Conservation (phyloP, 1,140 invertebrate species). For the Parapsyche elsis region DNA sequence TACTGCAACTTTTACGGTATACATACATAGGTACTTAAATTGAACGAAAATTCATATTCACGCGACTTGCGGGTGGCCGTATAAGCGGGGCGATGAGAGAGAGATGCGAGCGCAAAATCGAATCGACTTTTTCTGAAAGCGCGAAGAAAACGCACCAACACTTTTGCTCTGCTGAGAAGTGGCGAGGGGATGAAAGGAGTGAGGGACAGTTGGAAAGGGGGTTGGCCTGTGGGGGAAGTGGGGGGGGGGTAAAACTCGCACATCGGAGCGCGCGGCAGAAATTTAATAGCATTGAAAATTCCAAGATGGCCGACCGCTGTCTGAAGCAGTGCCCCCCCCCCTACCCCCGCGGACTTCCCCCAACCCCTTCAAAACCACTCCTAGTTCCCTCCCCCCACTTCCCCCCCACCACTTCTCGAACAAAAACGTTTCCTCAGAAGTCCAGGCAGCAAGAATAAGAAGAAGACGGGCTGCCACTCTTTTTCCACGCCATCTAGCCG, state of each 20-base stretch:
- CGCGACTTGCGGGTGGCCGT: background rate
- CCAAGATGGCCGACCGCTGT: constrained; percentile 54
- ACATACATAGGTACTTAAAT: background rate
- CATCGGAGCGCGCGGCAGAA: constrained; percentile 47
- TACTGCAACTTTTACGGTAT: too few species aligned
- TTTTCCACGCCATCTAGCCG: constrained; percentile 20
- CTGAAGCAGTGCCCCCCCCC: constrained; percentile 17
- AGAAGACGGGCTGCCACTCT: constrained; percentile 38
- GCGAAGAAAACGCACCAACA: constrained; percentile 38
- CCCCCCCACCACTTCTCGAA: constrained; percentile 15
- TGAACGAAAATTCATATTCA: background rate
- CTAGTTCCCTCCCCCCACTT: background rate
- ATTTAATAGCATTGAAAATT: constrained; percentile 57
- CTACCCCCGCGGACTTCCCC: constrained; percentile 8
- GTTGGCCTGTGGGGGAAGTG: background rate
- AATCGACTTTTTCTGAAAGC: background rate
- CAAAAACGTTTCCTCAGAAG: constrained; percentile 48
- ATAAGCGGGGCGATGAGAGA: background rate
- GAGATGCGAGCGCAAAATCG: background rate
- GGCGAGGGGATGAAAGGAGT: background rate
- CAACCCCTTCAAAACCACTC: background rate
- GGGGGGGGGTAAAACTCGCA: constrained; percentile 3
- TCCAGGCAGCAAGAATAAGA: constrained; percentile 40
- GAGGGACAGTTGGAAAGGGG: background rate
- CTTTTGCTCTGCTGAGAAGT: background rate